Conservation (phyloP, 2,797 vertebrate genomes). For the Aphelocoma californica region DNA sequence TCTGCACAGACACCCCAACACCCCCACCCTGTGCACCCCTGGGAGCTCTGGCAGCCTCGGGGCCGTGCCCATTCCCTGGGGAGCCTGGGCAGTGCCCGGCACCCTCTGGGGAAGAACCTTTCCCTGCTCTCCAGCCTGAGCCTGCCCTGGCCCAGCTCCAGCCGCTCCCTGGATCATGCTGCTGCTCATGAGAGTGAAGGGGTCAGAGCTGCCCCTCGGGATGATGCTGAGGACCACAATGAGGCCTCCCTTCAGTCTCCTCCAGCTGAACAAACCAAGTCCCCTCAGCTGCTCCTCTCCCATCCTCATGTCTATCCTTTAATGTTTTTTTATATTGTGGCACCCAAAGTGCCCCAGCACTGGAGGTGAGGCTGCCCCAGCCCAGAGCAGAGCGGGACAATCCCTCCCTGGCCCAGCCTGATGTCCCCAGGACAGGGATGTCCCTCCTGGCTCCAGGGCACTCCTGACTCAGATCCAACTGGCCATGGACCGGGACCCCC, state of each 20-base stretch:
- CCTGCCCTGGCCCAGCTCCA: background rate
- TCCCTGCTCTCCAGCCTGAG: background rate
- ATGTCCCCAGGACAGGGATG: background rate
- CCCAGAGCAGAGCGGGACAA: background rate
- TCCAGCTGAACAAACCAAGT: background rate
- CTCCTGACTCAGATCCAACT: fast-evolving
- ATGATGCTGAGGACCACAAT: background rate
- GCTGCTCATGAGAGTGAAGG: background rate
- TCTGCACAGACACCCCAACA: background rate
- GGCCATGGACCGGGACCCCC: background rate
- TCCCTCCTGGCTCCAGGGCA: background rate
- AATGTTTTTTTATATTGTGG: background rate
- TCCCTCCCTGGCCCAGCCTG: background rate
- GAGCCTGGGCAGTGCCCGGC: background rate
- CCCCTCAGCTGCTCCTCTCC: background rate
- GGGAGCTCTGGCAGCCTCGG: background rate
- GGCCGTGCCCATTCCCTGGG: background rate
- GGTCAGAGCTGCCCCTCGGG: background rate
- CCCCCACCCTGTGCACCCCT: fast-evolving
- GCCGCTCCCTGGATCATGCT: fast-evolving
- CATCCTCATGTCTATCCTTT: background rate
- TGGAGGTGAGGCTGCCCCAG: background rate
- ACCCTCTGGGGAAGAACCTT: background rate
- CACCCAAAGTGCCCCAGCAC: background rate
- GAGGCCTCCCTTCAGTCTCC: background rate